Evolutionary conservation across 1,140 invertebrate species (phyloP).

Genomic region (Drosophila sp.): DNA sequence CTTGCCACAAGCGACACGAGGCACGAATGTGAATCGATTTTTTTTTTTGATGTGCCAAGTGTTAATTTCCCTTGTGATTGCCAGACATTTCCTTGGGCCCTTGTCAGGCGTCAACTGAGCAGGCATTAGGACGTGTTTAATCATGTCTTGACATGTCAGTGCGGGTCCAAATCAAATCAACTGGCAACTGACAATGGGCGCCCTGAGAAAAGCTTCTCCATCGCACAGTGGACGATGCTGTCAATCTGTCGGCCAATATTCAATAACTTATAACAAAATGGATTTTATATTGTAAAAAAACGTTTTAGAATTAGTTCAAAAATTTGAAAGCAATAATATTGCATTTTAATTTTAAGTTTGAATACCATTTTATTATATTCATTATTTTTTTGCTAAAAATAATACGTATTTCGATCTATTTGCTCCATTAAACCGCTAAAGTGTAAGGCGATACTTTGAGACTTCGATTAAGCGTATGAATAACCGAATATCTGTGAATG

Average conservation of each 20-base stretch:
- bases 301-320: too few relatives aligned
- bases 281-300: too few relatives aligned
- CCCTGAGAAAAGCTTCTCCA: constrained; percentile 26
- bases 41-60: constrained; percentile 1
- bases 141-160: constrained; percentile 48
- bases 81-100: constrained; percentile 30
- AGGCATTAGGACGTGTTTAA: constrained; percentile 63
- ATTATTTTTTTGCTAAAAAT: too few relatives aligned
- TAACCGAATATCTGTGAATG: constrained; percentile 5
- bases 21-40: constrained; percentile 26
- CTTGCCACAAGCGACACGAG: neutral
- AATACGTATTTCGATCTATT: too few relatives aligned
- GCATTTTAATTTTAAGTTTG: too few relatives aligned
- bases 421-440: constrained; percentile 19
- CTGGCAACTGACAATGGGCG: constrained; percentile 13
- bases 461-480: constrained; percentile 15
- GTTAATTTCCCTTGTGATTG: constrained; percentile 70
- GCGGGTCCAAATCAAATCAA: constrained; percentile 19
- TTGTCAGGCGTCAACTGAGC: constrained; percentile 32
- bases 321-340: too few relatives aligned
- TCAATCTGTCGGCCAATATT: too few relatives aligned
- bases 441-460: constrained; percentile 42
- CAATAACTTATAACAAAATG: too few relatives aligned
- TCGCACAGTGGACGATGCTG: too few relatives aligned
- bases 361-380: too few relatives aligned